Percentiles rank a stretch among this genome's conserved stretches.
These are phyloP conservation scores for Peromyscus leucopus DNA, from an alignment of 2,113 vertebrate genomes.

Conservation along the genomic window DNA sequence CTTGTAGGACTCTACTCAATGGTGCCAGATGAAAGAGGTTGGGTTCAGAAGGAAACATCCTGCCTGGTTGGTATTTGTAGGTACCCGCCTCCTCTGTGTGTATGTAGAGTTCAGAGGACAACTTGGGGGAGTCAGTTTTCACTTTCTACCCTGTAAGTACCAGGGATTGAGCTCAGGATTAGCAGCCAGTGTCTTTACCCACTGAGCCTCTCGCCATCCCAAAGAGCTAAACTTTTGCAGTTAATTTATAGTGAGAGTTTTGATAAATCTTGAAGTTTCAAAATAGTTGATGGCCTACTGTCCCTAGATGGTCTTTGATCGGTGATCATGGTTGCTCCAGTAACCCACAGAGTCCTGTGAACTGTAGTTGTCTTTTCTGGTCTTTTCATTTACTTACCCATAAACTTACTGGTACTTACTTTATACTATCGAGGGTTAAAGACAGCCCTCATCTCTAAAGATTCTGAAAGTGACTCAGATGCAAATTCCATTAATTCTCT, in stretches of 20 bases:
- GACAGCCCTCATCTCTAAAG: accelerated
- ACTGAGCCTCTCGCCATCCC: neutral
- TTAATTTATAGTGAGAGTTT: neutral
- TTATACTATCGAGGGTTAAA: neutral
- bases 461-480: neutral
- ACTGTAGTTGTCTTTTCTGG: neutral
- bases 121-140: neutral
- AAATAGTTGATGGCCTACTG: neutral
- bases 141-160: neutral
- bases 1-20: accelerated
- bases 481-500: neutral
- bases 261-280: neutral
- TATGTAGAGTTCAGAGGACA: neutral
- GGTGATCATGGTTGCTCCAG: too few relatives aligned
- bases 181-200: neutral
- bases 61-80: neutral
- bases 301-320: neutral
- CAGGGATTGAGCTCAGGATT: too few relatives aligned
- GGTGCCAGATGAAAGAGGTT: accelerated
- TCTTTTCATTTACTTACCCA: neutral
- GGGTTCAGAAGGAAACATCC: neutral
- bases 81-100: accelerated
- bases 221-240: neutral
- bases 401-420: neutral
- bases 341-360: neutral